Base-by-base conservation (phyloP, 2,797 vertebrate species). In the Enteromius treurensis region DNA sequence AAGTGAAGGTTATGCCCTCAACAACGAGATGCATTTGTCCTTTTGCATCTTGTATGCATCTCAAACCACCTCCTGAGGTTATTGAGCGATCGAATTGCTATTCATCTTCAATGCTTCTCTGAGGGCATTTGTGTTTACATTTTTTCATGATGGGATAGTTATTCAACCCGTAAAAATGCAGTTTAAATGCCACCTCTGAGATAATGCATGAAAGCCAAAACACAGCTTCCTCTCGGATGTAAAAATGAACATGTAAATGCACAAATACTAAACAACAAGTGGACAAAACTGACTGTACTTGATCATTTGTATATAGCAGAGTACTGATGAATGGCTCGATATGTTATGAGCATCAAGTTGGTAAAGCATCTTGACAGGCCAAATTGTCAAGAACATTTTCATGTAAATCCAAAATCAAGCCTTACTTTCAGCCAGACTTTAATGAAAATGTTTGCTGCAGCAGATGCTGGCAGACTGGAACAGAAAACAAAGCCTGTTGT, bases 361-460 rank as follows among this genome's bases (percentile, higher is more conserved):
- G 89, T 90, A 94, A 94, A 94, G 93, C 92, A 88, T 89, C 77
- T 85, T 91, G 93, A 92, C 92, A 90, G 90, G 89, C 90, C 90
- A 91, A 92, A 92, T 91, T 88, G 90, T 87, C 86, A 88, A 79
- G 92, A 92, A 88, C 90, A 90, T 93, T 88, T 89, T 90, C 79
- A 88, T 84, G 87, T 91, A 89, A 89, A 93, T 65, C 47, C 81
- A 81, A 86, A 90, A 89, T 90, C 86, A 82, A 55, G 74, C 80
- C 74, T 75, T 74, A 83, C 83, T 87, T 86, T 88, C 84, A 85
- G 87, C 87, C 83, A 87, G 84, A 84, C 45, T 64, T 73, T 85
- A 85, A 88, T 88, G 75, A 81, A 86, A 81, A 65, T 71, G 34
- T 86, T 87, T 82, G 75, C 83, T 71, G 32, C 81, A 76, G 86